A percentile compares a stretch with the other conserved stretches of the same genome.
Evolutionary conservation across 2,797 vertebrate genomes (phyloP).

Genomic region (Pseudochromis fuscus): DNA sequence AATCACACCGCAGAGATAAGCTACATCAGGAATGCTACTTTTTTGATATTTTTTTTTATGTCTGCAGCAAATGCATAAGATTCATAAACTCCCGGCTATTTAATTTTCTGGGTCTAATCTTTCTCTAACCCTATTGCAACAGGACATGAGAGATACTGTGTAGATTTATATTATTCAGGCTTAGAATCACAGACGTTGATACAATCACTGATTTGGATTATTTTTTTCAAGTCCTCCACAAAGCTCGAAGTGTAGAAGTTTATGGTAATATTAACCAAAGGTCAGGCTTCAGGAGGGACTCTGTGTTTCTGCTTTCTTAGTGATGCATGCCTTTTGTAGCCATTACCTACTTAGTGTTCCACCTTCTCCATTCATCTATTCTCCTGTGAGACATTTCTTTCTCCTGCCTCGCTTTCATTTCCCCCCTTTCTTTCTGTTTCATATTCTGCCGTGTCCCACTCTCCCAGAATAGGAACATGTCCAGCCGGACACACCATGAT

Average conservation of each 20-base stretch:
- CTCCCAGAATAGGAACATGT: constrained; percentile 45
- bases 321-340: constrained; percentile 42
- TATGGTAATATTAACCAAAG: constrained; percentile 53
- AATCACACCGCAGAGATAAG: constrained; percentile 62
- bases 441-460: constrained; percentile 45
- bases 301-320: constrained; percentile 21
- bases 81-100: constrained; percentile 33
- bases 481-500: constrained; percentile 20
- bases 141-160: constrained; percentile 8
- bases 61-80: constrained; percentile 38
- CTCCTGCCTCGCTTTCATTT: constrained; percentile 42
- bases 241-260: constrained; percentile 41
- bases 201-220: constrained; percentile 33
- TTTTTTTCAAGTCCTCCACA: constrained; percentile 40
- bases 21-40: constrained; percentile 42
- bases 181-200: constrained; percentile 20
- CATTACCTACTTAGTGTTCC: constrained; percentile 35
- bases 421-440: constrained; percentile 43
- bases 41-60: constrained; percentile 25
- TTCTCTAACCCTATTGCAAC: constrained; percentile 24
- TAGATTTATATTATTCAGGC: constrained; percentile 47
- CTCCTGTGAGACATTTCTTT: constrained; percentile 44
- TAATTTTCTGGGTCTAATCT: constrained; percentile 47
- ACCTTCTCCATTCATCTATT: constrained; percentile 39
- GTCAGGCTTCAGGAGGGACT: constrained; percentile 38